Evolutionary conservation across 2,888 invertebrate genomes (phyloP), one percentile per base, ranked within the genome.

Genomic region (Hirtodrosophila histrioides): DNA sequence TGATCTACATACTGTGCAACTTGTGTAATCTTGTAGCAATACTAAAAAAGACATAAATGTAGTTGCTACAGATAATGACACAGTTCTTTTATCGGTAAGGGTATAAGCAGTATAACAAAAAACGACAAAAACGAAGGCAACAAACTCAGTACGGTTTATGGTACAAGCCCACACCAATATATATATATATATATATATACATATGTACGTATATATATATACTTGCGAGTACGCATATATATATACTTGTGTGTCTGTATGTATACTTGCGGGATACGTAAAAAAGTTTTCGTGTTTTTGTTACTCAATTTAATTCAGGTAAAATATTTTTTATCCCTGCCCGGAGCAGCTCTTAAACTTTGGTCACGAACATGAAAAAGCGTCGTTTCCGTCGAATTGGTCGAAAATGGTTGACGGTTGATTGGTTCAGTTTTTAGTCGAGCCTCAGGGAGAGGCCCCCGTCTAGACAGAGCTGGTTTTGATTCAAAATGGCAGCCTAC

Each of bases 301-400:
- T 82, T 87, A 87, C 83, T 90, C 85, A 89, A 89, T 87, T 89
- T 89, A 88, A 88, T 90, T 89, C 89, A 90, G 90, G 90, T 89
- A 89, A 85, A 85, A 86, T 65, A n/a, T 61, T 61, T 74, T 70
- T 63, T 69, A 69, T 74, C 60, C 73, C 69, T 33, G 51, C 68
- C 68, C 57, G 39, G 37, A 67, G 66, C 60, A 31, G 56, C 75
- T 63, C 73, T 67, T 70, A 73, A 81, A 69, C 78, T 86, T 80
- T 76, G 78, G 84, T 84, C 88, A 88, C 88, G 88, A 81, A 87
- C 84, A 75, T 68, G 68, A 84, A 82, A 83, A 76, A 74, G 80
- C 86, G 84, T 72, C 77, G 78, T 82, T 85, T 83, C 81, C 85
- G 81, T 70, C 55, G 86, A 86, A 81, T 84, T 77, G 85, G 69